Percentiles rank a stretch among this genome's conserved stretches.
Evolutionary conservation across 2,113 vertebrate genomes (phyloP).

Genomic region (Chiloscyllium plagiosum): DNA sequence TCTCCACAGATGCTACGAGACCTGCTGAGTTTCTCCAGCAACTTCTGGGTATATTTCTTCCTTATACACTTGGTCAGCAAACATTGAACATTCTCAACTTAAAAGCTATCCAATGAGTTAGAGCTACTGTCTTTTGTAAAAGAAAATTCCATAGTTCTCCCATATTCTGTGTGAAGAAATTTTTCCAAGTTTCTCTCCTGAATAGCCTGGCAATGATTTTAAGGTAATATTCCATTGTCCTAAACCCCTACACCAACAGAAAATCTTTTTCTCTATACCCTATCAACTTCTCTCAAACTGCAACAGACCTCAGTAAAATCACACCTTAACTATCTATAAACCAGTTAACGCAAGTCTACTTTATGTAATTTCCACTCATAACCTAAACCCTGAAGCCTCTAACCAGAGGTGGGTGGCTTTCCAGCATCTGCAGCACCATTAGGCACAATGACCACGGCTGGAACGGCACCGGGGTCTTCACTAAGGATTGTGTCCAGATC

Average conservation of each 20-base stretch:
- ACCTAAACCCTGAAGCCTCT: not conserved
- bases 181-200: not conserved
- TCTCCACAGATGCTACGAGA: too few relatives aligned
- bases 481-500: too few relatives aligned
- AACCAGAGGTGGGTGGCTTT: too few relatives aligned
- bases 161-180: not conserved
- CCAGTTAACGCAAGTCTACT: not conserved
- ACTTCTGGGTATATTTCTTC: too few relatives aligned
- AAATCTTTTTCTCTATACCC: too few relatives aligned
- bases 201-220: not conserved
- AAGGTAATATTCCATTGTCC: not conserved
- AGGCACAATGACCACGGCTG: too few relatives aligned
- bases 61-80: not conserved
- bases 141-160: not conserved
- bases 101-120: not conserved
- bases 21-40: too few relatives aligned
- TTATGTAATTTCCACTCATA: not conserved
- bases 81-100: not conserved
- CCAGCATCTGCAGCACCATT: too few relatives aligned
- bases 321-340: not conserved
- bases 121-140: too few relatives aligned
- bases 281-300: not conserved
- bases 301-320: not conserved
- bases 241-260: not conserved
- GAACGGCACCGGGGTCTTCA: too few relatives aligned